Base-by-base conservation (phyloP, 2,888 invertebrate species). In the Drosophila stalkeri region DNA sequence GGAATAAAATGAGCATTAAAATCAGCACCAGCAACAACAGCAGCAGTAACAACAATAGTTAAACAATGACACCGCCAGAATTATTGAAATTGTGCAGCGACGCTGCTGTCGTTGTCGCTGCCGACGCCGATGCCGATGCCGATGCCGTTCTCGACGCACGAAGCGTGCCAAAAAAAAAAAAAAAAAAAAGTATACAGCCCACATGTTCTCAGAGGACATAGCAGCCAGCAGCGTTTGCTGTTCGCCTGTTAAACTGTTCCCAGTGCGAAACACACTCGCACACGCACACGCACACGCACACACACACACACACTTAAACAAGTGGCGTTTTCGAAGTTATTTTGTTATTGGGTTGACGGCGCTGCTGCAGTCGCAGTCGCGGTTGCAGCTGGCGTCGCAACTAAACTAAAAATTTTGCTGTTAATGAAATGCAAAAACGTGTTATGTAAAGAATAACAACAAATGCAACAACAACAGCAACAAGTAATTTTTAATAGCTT, bases 1-100 rank as follows among this genome's bases (percentile, higher is more conserved):
- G 80, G 85, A 86, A 86, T 86, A 85, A 85, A 86, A 81, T 74
- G 72, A 85, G 80, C 75, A 86, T 84, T 85, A 82, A 82, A 81
- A 72, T 67, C 62, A 67, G 44, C 75, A 62, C 33, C 64, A 51
- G 44, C 75, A 64, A 35, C 67, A 47, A 39, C 72, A 64, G 51
- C 66, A 56, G 41, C 52, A 61, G 27, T 52, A 65, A 41, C 49
- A 55, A 44, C 52, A 65, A 52, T 46, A 23, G 63, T 55, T 33
- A 39, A 33, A 54, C 52, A 56, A 66, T 44, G 61, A 37, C 49
- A 61, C 49, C 16, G 65, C 61, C 47, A 49, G n/a, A 71, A 73
- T 64, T 73, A 82, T 81, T 76, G 68, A 76, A 80, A 72, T 78
- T 71, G 64, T 84, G 83, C 81, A 83, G 73, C 64, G 64, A 49